Evolutionary conservation across 2,113 vertebrate genomes (phyloP).

Genomic region (Dipodomys merriami): DNA sequence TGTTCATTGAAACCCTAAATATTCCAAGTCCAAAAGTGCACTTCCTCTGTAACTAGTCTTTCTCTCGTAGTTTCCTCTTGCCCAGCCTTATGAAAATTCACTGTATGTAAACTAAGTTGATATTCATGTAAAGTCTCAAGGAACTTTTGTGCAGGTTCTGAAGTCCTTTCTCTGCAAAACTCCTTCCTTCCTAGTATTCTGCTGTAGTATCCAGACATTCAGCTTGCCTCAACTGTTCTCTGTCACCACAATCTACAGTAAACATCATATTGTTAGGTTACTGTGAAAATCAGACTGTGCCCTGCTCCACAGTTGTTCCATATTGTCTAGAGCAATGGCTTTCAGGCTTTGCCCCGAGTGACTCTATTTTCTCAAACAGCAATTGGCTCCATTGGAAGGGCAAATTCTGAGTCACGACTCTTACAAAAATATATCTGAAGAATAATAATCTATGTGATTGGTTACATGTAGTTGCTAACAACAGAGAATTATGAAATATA

Average conservation of each 20-base stretch:
- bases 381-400: too few species aligned
- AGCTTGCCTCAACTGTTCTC: background rate
- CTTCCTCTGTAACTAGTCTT: background rate
- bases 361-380: too few species aligned
- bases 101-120: background rate
- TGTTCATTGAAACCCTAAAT: background rate
- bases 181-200: background rate
- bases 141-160: background rate
- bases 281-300: too few species aligned
- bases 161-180: background rate
- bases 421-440: too few species aligned
- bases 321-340: too few species aligned
- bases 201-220: background rate
- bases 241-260: background rate
- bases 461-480: too few species aligned
- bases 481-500: too few species aligned
- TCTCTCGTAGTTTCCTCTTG: background rate
- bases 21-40: background rate
- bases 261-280: too few species aligned
- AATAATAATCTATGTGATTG: too few species aligned
- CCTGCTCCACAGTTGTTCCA: too few species aligned
- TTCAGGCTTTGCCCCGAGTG: too few species aligned
- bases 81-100: background rate
- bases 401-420: too few species aligned
- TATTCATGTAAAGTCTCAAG: background rate